phyloP scores from a whole-genome alignment of 2,113 vertebrate species.

The Sterna hirundo region DNA sequence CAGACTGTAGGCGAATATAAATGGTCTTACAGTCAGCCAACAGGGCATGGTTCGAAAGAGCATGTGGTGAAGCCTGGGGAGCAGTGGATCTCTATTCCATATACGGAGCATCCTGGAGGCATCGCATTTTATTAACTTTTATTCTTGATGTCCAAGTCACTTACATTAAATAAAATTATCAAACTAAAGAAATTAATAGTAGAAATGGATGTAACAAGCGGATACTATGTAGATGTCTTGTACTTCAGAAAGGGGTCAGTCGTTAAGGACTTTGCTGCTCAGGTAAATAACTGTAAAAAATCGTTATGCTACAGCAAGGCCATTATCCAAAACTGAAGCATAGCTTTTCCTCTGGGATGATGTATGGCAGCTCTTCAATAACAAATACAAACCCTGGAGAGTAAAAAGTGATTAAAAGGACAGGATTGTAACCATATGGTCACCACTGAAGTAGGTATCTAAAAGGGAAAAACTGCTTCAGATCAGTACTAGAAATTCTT shows the following conservation, averaged over 20 bases:
- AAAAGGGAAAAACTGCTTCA: neutral
- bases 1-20: neutral
- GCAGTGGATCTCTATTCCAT: neutral
- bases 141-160: neutral
- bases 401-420: neutral
- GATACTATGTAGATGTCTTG: neutral
- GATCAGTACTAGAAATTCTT: neutral
- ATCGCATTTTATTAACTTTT: neutral
- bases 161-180: neutral
- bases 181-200: neutral
- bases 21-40: neutral
- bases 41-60: neutral
- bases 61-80: neutral
- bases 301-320: neutral
- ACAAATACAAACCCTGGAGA: neutral
- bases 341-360: neutral
- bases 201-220: neutral
- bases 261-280: neutral
- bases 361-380: neutral
- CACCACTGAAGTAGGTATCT: neutral
- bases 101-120: neutral
- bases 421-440: neutral
- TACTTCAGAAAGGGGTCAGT: neutral
- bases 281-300: neutral
- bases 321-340: neutral